Base-by-base conservation (phyloP, 92 coral and sea anemone genomes). In the Diadumene lineata region DNA sequence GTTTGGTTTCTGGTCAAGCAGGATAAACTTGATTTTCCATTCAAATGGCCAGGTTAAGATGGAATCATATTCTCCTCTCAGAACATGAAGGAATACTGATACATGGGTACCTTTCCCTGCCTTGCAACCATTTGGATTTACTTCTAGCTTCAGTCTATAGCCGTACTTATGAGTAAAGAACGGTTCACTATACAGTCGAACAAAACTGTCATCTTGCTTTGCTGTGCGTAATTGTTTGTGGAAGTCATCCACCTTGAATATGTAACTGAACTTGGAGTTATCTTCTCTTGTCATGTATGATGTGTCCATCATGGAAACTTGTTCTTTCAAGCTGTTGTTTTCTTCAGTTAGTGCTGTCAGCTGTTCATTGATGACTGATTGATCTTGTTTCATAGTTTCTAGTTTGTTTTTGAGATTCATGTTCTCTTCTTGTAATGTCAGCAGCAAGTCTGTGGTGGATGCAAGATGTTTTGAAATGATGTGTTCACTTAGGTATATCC, bases 21-120 rank as follows among this genome's bases (percentile, higher is more conserved):
- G 71, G 19, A 66, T 75, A 25, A 75, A 25, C 58, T 64, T 75
- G 25, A 75, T 64, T 19, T 18, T 50, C 71, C 69, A 60, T 17
- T 29, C 50, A 19, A 75, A 75, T 3, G 80, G 80, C 80, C 80
- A 75, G 58, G 61, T n/a, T 26, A 75, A 29, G 24, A 75, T 62
- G 2, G 56, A 70, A 64, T 75, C 80, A 29, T 75, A 62, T 43
- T 75, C 72, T 13, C 80, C 80, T 4, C 80, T 70, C 56, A 57
- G 24, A 16, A 75, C 34, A 33, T 53, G 27, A 11, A 75, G 43
- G 27, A 46, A 34, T 9, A 62, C 60, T 10, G 71, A 75, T 34
- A 75, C 15, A n/a, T 60, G 70, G 16, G 69, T 62, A 25, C 65
- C 56, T 56, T 75, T 46, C 21, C 69, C 56, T 16, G 46, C 24